Conservation (phyloP, 37 sponge, comb jelly and placozoan genomes). For the Spongia lamella region DNA sequence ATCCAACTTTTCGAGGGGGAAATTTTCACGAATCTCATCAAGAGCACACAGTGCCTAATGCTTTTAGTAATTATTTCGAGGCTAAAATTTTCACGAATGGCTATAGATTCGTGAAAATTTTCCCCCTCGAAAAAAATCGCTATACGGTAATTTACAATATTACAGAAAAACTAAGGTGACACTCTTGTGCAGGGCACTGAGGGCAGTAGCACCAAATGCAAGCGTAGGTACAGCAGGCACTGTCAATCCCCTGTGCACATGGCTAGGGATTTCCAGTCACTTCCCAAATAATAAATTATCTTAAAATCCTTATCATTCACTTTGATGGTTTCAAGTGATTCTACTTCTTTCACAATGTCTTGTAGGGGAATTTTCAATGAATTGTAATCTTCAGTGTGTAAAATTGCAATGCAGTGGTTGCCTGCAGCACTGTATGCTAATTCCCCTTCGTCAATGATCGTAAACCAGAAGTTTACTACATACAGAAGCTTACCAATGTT, state of each 20-base stretch:
- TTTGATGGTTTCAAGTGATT: too few species aligned
- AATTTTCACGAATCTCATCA: too few species aligned
- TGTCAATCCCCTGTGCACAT: slow-evolving; percentile 12
- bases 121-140: too few species aligned
- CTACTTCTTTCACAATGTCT: slow-evolving; percentile 13
- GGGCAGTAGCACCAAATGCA: slow-evolving; percentile 44
- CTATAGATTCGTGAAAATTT: too few species aligned
- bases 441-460: slow-evolving; percentile 1
- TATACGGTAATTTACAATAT: too few species aligned
- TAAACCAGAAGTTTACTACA: slow-evolving; percentile 10
- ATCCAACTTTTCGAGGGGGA: too few species aligned
- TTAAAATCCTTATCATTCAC: too few species aligned
- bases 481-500: slow-evolving; percentile 6
- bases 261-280: slow-evolving; percentile 32
- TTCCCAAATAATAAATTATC: slow-evolving; percentile 1
- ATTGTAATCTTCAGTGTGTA: slow-evolving; percentile 9
- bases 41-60: too few species aligned
- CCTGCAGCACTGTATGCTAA: slow-evolving; percentile 4
- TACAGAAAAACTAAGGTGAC: too few species aligned
- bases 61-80: too few species aligned
- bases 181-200: neutral
- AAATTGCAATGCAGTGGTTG: slow-evolving; percentile 19
- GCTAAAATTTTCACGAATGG: too few species aligned
- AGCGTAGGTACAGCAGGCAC: slow-evolving; percentile 5
- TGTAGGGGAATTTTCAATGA: neutral